phyloP scores from a whole-genome alignment of 2,797 vertebrate species.

The Rhincodon typus region DNA sequence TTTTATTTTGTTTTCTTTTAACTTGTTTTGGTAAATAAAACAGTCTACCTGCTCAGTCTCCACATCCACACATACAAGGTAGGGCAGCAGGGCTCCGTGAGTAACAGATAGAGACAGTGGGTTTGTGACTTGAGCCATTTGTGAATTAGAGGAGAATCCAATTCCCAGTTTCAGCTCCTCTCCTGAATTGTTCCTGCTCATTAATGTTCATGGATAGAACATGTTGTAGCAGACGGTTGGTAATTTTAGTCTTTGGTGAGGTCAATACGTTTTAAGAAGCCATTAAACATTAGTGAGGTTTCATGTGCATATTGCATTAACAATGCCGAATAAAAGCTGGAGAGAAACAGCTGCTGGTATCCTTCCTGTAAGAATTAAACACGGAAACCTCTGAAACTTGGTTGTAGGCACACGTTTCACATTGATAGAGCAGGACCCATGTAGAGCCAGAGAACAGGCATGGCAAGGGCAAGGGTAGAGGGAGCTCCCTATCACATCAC shows the following conservation, averaged over 20 bases:
- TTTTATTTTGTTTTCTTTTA: background rate
- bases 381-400: background rate
- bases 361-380: background rate
- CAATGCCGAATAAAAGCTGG: background rate
- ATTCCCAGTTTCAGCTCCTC: background rate
- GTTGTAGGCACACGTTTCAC: background rate
- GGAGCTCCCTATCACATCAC: background rate
- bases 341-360: conserved; percentile 4
- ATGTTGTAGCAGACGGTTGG: background rate
- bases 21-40: background rate
- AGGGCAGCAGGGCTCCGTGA: background rate
- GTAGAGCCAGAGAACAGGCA: too few relatives aligned
- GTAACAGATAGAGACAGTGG: background rate
- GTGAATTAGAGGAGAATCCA: background rate
- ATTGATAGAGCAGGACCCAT: background rate
- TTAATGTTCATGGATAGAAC: background rate
- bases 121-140: background rate
- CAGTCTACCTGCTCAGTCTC: background rate
- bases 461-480: background rate
- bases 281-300: background rate
- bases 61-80: background rate
- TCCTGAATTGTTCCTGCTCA: background rate
- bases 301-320: background rate
- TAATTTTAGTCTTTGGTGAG: background rate
- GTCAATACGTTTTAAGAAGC: background rate